Conservation (phyloP, 2,888 invertebrate species). For the Netelia melanura region DNA sequence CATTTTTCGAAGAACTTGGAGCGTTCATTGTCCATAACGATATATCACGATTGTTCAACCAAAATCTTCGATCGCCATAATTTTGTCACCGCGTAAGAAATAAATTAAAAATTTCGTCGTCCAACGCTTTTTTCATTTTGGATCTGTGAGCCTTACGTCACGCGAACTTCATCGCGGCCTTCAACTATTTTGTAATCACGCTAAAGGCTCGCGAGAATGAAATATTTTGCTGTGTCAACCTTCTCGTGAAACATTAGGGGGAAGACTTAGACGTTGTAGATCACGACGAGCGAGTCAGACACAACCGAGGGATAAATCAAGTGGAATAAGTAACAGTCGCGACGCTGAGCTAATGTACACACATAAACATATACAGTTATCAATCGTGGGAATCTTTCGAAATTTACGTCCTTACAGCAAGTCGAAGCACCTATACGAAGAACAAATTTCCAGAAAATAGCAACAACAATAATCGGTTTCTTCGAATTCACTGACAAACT, state of each 20-base stretch:
- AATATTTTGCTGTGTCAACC: not conserved
- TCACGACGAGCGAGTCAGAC: not conserved
- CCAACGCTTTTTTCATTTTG: not conserved
- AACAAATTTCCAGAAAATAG: not conserved
- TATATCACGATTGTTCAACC: not conserved
- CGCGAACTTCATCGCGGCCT: not conserved
- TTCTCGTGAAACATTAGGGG: no score
- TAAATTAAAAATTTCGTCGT: not conserved
- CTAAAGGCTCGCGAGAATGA: not conserved
- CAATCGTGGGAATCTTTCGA: not conserved
- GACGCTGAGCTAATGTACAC: not conserved
- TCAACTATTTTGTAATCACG: not conserved
- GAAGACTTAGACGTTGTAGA: no score
- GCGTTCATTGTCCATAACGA: slow-evolving; percentile 38
- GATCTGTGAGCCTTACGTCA: not conserved
- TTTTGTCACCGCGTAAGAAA: not conserved
- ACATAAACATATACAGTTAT: not conserved
- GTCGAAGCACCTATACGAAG: no score
- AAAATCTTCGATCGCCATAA: slow-evolving; percentile 8
- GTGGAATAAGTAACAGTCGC: slow-evolving; percentile 12
- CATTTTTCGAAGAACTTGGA: not conserved
- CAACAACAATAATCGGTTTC: not conserved
- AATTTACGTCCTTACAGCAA: not conserved
- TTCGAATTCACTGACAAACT: not conserved
- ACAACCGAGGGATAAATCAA: slow-evolving; percentile 1